A percentile compares a stretch with the other conserved stretches of the same genome.
phyloP scores from a whole-genome alignment of 2,797 vertebrate genomes.

The Ispidina lecontei region DNA sequence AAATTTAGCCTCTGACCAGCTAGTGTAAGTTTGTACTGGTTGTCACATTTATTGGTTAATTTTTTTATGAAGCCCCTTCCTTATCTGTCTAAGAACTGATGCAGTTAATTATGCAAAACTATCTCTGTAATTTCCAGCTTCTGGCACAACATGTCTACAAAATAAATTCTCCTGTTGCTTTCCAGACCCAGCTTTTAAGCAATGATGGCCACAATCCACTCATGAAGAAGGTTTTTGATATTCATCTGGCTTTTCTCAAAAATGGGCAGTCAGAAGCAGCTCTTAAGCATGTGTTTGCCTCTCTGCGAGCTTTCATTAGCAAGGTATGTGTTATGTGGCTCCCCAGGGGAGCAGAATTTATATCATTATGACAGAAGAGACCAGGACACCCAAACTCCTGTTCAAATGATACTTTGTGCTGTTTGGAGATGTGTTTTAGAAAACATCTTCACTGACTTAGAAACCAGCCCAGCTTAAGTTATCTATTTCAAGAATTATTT shows the following conservation, averaged over 20 bases:
- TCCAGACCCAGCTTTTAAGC: conserved; percentile 91
- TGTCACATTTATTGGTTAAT: neutral
- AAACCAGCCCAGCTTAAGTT: neutral
- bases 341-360: neutral
- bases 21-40: neutral
- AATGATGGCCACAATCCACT: conserved; percentile 92
- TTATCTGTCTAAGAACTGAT: neutral
- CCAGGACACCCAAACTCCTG: neutral
- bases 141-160: neutral
- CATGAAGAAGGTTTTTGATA: conserved; percentile 96
- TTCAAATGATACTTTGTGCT: neutral
- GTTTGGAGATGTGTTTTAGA: neutral
- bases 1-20: neutral
- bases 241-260: conserved; percentile 92
- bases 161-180: neutral
- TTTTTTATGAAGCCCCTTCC: neutral
- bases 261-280: conserved; percentile 91
- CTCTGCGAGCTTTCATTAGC: conserved; percentile 91
- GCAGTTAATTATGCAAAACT: neutral
- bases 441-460: neutral
- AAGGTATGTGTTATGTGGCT: conserved; percentile 82
- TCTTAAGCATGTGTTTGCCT: conserved; percentile 91
- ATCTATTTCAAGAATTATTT: neutral
- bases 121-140: neutral
- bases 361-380: neutral